Conservation (phyloP, 2,113 vertebrate genomes). For the Trichechus manatus region DNA sequence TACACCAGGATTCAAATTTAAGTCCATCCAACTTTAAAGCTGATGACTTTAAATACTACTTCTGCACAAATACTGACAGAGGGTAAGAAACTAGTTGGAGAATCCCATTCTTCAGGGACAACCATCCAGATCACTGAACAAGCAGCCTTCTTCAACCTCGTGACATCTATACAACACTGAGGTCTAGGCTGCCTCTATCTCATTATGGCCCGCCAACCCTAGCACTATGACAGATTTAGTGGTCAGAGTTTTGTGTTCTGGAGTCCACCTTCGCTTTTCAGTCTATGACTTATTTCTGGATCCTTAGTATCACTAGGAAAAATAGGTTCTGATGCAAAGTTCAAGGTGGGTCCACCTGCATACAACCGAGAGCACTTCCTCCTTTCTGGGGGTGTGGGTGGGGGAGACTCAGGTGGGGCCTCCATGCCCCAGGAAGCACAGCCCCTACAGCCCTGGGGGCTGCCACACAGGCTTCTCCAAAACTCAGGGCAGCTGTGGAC, state of each 20-base stretch:
- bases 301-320: not conserved
- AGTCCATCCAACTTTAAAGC: not conserved
- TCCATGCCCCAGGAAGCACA: not conserved
- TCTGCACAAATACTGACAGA: not conserved
- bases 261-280: not conserved
- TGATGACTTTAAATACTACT: not conserved
- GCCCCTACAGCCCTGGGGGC: not conserved
- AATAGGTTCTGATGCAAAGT: not conserved
- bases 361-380: not conserved
- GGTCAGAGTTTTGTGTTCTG: not conserved
- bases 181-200: not conserved
- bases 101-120: not conserved
- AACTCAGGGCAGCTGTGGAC: not conserved
- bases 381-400: not conserved
- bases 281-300: not conserved
- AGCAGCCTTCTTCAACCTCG: not conserved
- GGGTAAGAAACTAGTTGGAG: not conserved
- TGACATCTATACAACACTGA: not conserved
- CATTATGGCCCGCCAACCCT: not conserved
- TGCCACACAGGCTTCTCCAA: not conserved
- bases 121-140: not conserved
- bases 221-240: not conserved
- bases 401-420: not conserved
- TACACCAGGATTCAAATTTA: not conserved
- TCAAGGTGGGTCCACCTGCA: not conserved